A percentile compares a stretch with the other conserved stretches of the same genome.
Evolutionary conservation across 2,113 vertebrate genomes (phyloP).

Genomic region (Oostethus manadensis): DNA sequence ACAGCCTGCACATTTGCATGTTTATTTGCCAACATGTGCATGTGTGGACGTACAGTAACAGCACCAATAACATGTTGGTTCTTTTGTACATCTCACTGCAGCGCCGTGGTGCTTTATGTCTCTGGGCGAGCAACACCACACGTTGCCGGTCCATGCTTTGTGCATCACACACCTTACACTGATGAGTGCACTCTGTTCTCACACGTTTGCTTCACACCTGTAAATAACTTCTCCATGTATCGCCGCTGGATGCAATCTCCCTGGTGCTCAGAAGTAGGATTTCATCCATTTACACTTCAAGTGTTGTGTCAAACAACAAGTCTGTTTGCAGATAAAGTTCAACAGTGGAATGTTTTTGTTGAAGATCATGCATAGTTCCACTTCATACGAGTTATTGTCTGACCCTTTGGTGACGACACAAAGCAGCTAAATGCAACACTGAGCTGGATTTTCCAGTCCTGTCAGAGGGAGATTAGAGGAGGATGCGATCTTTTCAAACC

Average conservation of each 20-base stretch:
- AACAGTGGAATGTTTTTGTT: slow-evolving; percentile 27
- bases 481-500: slow-evolving; percentile 50
- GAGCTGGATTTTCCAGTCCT: slow-evolving; percentile 44
- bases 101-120: not conserved
- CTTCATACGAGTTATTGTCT: slow-evolving; percentile 50
- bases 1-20: too few relatives aligned
- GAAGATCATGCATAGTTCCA: slow-evolving; percentile 38
- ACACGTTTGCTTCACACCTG: slow-evolving; percentile 34
- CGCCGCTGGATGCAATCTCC: slow-evolving; percentile 1
- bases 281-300: slow-evolving; percentile 4
- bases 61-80: too few relatives aligned
- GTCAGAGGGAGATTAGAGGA: slow-evolving; percentile 62
- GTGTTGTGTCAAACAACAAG: slow-evolving; percentile 21
- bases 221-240: slow-evolving; percentile 29
- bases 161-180: slow-evolving; percentile 6
- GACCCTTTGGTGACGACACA: slow-evolving; percentile 54
- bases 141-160: not conserved
- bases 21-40: too few relatives aligned
- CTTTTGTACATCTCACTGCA: slow-evolving; percentile 4
- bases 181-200: slow-evolving; percentile 25
- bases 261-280: slow-evolving; percentile 1
- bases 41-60: not conserved
- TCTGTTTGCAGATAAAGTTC: slow-evolving; percentile 45
- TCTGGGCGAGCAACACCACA: slow-evolving; percentile 10
- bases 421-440: slow-evolving; percentile 55